Conservation (phyloP, 2,888 invertebrate genomes). For the Pachymerium ferrugineum region DNA sequence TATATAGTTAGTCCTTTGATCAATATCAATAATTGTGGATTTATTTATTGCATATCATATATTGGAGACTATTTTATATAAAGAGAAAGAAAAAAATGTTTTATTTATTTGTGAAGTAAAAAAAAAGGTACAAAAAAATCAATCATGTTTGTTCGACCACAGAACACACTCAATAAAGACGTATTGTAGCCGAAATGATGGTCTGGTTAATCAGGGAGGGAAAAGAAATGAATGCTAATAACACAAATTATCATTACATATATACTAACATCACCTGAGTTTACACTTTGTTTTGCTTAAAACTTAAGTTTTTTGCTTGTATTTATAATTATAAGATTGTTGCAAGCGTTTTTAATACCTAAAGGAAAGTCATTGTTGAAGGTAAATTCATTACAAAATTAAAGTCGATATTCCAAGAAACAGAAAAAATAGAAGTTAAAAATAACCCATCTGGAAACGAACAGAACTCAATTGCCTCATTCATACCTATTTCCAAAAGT, state of each 20-base stretch:
- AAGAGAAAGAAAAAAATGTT: constrained; percentile 20
- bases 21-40: background rate
- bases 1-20: background rate
- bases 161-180: constrained; percentile 25
- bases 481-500: too few species aligned
- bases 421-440: too few species aligned
- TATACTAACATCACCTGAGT: too few species aligned
- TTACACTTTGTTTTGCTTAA: too few species aligned
- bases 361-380: too few species aligned
- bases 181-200: background rate
- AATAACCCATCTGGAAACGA: too few species aligned
- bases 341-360: too few species aligned
- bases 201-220: background rate
- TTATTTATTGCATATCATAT: constrained; percentile 31
- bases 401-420: too few species aligned
- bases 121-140: constrained; percentile 25
- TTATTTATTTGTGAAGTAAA: constrained; percentile 20
- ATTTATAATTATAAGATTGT: too few species aligned
- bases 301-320: too few species aligned
- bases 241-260: background rate
- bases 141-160: background rate
- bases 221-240: background rate
- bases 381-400: too few species aligned
- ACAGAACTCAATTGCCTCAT: too few species aligned
- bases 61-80: constrained; percentile 33